Percentiles rank a stretch among this genome's conserved stretches.
These are phyloP conservation scores for Harlomillsia oculata DNA, from an alignment of 1,140 invertebrate genomes.

Conservation along the genomic window DNA sequence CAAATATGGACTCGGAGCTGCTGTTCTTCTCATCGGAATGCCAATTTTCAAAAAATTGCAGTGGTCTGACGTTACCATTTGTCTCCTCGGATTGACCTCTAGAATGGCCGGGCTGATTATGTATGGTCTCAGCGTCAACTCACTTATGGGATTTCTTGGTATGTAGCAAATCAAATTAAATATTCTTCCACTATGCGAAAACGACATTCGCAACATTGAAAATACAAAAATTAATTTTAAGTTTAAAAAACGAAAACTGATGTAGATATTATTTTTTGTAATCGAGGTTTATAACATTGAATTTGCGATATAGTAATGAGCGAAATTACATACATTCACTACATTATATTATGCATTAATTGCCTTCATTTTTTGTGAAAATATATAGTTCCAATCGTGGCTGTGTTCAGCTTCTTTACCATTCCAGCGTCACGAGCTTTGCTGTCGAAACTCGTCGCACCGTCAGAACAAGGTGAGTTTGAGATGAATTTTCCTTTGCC, in stretches of 20 bases:
- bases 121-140: slow-evolving; percentile 38
- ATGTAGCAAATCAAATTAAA: slow-evolving; percentile 16
- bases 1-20: slow-evolving; percentile 40
- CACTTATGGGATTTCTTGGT: slow-evolving; percentile 41
- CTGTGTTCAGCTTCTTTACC: slow-evolving; percentile 42
- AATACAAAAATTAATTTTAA: too few species aligned
- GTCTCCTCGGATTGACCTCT: slow-evolving; percentile 40
- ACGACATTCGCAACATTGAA: too few species aligned
- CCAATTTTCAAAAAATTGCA: slow-evolving; percentile 33
- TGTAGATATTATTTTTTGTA: too few species aligned
- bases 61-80: slow-evolving; percentile 39
- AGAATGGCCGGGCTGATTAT: slow-evolving; percentile 39
- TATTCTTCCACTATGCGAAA: neutral
- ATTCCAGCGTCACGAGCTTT: slow-evolving; percentile 43
- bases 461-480: slow-evolving; percentile 43
- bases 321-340: too few species aligned
- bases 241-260: too few species aligned
- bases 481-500: too few species aligned
- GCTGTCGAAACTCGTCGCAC: slow-evolving; percentile 42
- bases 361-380: slow-evolving; percentile 1
- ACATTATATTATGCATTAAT: neutral
- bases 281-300: too few species aligned
- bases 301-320: too few species aligned
- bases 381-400: slow-evolving; percentile 40
- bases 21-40: slow-evolving; percentile 39